phyloP scores from a whole-genome alignment of 2,888 invertebrate species.

The Abrostola tripartita region DNA sequence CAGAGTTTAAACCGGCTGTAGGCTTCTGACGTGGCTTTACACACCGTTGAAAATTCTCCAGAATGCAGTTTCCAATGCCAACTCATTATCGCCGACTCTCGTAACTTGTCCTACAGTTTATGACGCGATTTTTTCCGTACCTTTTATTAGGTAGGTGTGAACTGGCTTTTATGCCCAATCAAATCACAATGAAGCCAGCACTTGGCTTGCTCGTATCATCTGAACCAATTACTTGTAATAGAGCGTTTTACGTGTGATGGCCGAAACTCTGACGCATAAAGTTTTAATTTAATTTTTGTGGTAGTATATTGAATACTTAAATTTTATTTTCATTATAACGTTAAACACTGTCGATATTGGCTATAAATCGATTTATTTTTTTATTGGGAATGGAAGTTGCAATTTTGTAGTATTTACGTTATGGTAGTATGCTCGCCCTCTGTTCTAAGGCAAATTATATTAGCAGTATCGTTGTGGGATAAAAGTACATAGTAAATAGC shows the following conservation, averaged over 20 bases:
- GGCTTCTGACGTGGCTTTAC: too few species aligned
- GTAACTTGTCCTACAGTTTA: slow-evolving; percentile 37
- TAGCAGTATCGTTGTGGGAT: too few species aligned
- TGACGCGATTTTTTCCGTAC: slow-evolving; percentile 47
- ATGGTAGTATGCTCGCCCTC: too few species aligned
- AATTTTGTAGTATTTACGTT: too few species aligned
- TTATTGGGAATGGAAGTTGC: too few species aligned
- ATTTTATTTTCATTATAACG: background rate
- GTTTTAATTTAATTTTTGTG: slow-evolving; percentile 32
- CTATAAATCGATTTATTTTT: too few species aligned
- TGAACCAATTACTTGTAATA: slow-evolving; percentile 48
- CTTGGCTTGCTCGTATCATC: slow-evolving; percentile 45
- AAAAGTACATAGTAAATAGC: too few species aligned
- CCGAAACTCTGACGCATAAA: slow-evolving; percentile 21
- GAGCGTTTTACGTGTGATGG: slow-evolving; percentile 20
- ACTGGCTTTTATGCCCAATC: slow-evolving; percentile 66
- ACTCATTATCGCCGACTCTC: slow-evolving; percentile 33
- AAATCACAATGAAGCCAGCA: slow-evolving; percentile 63
- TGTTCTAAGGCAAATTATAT: too few species aligned
- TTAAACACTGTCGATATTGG: too few species aligned
- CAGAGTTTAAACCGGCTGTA: too few species aligned
- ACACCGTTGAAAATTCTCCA: too few species aligned
- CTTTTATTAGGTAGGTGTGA: slow-evolving; percentile 68
- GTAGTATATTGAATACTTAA: background rate
- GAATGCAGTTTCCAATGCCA: too few species aligned